These are phyloP conservation scores for Elachura formosa DNA, from an alignment of 2,113 vertebrate species.

Conservation along the genomic window DNA sequence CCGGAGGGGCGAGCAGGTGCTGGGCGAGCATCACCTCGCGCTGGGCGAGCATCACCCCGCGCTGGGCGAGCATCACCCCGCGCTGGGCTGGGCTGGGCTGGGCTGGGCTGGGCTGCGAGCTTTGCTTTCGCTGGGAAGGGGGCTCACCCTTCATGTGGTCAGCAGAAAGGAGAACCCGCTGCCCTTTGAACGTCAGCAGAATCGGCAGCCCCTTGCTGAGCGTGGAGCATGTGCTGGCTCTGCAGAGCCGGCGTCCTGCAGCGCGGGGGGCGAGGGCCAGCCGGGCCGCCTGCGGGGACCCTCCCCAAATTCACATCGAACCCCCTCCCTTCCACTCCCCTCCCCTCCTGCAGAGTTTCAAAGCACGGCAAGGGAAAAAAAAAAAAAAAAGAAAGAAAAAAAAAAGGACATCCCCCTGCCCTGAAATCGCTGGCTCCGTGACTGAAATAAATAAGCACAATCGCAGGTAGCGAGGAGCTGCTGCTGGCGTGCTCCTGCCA, in stretches of 20 bases:
- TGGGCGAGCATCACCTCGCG: not conserved
- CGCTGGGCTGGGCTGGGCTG: not conserved
- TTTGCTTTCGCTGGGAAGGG: not conserved
- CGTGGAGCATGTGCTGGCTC: not conserved
- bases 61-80: not conserved
- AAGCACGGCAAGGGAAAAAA: not conserved
- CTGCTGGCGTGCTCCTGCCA: conserved; percentile 36
- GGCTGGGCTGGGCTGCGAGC: not conserved
- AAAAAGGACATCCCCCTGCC: conserved; percentile 3
- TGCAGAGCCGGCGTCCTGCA: not conserved
- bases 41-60: not conserved
- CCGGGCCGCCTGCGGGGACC: not conserved
- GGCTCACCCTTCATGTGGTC: not conserved
- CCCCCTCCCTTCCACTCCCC: not conserved
- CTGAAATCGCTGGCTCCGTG: not conserved
- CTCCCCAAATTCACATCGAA: not conserved
- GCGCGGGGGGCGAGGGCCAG: not conserved
- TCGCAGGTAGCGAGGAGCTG: conserved; percentile 53
- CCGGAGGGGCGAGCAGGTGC: not conserved
- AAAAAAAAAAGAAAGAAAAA: not conserved
- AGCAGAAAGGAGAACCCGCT: not conserved
- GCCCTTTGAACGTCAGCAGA: not conserved
- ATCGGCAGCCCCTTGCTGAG: not conserved
- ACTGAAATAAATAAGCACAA: conserved; percentile 32
- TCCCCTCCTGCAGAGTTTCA: not conserved